Evolutionary conservation across 2,113 vertebrate genomes (phyloP).

Genomic region (Hassar affinis): DNA sequence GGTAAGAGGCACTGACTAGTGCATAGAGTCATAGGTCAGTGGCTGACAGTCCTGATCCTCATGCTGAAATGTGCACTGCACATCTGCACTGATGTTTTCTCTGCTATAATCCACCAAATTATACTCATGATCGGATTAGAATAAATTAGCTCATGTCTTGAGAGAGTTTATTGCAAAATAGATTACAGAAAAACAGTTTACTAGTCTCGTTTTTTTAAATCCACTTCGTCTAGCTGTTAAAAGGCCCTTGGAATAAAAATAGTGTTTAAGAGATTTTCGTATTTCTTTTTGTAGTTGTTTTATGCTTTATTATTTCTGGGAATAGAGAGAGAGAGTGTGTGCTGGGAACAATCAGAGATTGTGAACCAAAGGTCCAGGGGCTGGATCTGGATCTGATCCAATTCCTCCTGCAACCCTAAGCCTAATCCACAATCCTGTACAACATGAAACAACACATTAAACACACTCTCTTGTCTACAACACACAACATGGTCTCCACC

Average conservation of each 20-base stretch:
- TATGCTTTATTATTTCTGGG: neutral
- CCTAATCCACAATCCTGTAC: neutral
- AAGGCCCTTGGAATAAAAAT: too few relatives aligned
- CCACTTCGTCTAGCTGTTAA: neutral
- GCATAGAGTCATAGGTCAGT: neutral
- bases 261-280: neutral
- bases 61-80: neutral
- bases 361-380: neutral
- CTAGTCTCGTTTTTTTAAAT: neutral
- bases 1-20: conserved; percentile 59
- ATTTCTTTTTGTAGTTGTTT: neutral
- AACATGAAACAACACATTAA: neutral
- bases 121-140: neutral
- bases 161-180: neutral
- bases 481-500: neutral
- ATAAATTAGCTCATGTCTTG: neutral
- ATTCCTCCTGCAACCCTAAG: neutral
- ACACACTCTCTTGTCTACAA: neutral
- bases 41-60: neutral
- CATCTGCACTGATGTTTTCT: neutral
- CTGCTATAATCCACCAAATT: neutral
- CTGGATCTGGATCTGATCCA: neutral
- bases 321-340: neutral
- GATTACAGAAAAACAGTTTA: neutral
- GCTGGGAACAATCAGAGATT: neutral